Conservation (phyloP, 2,888 invertebrate genomes). For the Asteroscopus sphinx region DNA sequence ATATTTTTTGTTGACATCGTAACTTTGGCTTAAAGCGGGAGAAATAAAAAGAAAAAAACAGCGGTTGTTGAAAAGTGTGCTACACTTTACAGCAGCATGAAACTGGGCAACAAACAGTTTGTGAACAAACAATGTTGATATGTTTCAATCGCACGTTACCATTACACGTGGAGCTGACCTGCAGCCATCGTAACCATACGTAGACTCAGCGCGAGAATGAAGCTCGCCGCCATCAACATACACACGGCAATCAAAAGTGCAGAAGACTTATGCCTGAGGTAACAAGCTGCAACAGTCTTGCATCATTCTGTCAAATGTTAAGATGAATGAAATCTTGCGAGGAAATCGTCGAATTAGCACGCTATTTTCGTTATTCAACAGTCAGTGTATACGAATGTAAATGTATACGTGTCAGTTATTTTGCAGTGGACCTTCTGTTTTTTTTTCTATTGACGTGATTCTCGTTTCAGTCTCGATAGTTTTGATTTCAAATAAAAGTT, state of each 20-base stretch:
- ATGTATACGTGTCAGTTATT: too few relatives aligned
- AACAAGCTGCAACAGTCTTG: too few relatives aligned
- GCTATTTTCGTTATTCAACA: too few relatives aligned
- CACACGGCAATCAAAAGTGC: neutral
- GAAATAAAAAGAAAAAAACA: neutral
- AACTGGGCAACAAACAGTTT: neutral
- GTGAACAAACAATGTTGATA: slow-evolving; percentile 12
- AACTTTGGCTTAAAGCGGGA: neutral
- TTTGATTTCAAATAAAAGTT: slow-evolving; percentile 37
- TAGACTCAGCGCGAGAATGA: neutral
- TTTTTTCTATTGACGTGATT: neutral
- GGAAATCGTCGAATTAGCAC: too few relatives aligned
- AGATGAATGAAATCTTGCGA: too few relatives aligned
- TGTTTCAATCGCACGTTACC: slow-evolving; percentile 7
- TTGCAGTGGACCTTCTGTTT: slow-evolving; percentile 3
- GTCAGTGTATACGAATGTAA: too few relatives aligned
- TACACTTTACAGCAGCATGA: neutral
- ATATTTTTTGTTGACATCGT: slow-evolving; percentile 18
- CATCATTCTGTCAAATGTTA: too few relatives aligned
- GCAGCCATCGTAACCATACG: neutral
- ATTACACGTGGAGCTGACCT: neutral
- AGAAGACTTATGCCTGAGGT: neutral
- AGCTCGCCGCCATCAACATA: too few relatives aligned
- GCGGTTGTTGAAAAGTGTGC: neutral
- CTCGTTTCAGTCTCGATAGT: slow-evolving; percentile 14